Base-by-base conservation (phyloP, 1,140 invertebrate species). In the Diachasma alloeum region DNA sequence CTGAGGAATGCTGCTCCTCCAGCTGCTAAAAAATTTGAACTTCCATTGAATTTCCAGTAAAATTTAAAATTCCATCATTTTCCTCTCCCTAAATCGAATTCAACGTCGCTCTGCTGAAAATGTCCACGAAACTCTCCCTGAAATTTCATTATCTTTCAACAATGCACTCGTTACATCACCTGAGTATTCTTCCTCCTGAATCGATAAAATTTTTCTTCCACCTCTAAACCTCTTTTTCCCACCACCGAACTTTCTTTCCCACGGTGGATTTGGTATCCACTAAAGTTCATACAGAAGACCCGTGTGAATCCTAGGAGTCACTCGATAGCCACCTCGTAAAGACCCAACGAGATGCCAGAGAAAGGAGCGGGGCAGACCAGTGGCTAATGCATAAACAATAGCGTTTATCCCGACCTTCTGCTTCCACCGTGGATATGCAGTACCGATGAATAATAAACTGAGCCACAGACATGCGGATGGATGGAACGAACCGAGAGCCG, bases 371-470 rank as follows among this genome's bases (percentile, higher is more conserved):
- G 22, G 19, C 59, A 31, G 59, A 63, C 59, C 37, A 70, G 36
- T 70, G 24, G 59, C 59, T 63, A 63, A 63, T 63, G 59, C 59
- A 63, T 63, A 63, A 63, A 63, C 59, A 63, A 63, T 63, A 63
- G 24, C 13, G 59, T 63, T 31, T 26, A 24, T 31, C 22, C 59
- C 24, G 24, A 24, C 59, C 24, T 63, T 15, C 59, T 63, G 19
- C 59, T 63, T 26, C 59, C 19, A 63, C 19, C 59, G 48, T 15
- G 48, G n/a, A 53, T 42, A 56, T 63, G 19, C 59, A 26, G 59
- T 24, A 63, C 24, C 59, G 22, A 63, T 63, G 59, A 63, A 63
- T 63, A 63, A 63, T 63, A 63, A 63, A 63, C 24, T 26, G 59
- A 63, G 59, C 59, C 59, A 63, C 24, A 63, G 59, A 63, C 22